Evolutionary conservation across 2,888 invertebrate species (phyloP).

Genomic region (Petrolisthes cinctipes): DNA sequence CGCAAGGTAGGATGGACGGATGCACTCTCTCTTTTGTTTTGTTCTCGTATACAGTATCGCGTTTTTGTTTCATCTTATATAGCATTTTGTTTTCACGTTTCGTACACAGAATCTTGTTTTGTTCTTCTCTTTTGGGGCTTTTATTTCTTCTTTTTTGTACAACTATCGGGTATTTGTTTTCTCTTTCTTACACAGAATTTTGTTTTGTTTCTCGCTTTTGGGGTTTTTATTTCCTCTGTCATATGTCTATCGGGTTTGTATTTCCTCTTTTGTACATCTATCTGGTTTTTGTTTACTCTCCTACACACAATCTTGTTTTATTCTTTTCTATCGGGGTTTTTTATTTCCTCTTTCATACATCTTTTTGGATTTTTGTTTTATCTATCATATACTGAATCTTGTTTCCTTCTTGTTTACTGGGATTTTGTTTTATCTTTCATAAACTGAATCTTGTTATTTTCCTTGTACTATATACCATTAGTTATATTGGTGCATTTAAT

Average conservation of each 20-base stretch:
- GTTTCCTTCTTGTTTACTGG: background rate
- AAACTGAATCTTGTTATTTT: background rate
- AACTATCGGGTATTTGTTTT: background rate
- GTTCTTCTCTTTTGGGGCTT: background rate
- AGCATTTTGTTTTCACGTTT: background rate
- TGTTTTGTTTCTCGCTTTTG: background rate
- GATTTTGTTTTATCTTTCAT: slow-evolving; percentile 6
- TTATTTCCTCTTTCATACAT: background rate
- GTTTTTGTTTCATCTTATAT: background rate
- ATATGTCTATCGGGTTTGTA: background rate
- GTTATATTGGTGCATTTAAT: background rate
- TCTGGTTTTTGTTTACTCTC: background rate
- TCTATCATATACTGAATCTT: background rate
- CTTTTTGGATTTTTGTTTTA: background rate
- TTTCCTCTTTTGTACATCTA: background rate
- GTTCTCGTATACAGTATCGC: background rate
- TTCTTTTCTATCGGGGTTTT: background rate
- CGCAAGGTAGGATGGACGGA: slow-evolving; percentile 47
- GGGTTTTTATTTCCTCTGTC: background rate
- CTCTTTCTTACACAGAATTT: background rate
- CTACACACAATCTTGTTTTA: background rate
- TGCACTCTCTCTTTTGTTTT: background rate
- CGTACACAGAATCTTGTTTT: background rate
- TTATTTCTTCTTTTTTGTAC: background rate
- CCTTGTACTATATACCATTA: no score